Evolutionary conservation across 2,888 invertebrate species (phyloP).

Genomic region (Drosophila quasianomalipes): DNA sequence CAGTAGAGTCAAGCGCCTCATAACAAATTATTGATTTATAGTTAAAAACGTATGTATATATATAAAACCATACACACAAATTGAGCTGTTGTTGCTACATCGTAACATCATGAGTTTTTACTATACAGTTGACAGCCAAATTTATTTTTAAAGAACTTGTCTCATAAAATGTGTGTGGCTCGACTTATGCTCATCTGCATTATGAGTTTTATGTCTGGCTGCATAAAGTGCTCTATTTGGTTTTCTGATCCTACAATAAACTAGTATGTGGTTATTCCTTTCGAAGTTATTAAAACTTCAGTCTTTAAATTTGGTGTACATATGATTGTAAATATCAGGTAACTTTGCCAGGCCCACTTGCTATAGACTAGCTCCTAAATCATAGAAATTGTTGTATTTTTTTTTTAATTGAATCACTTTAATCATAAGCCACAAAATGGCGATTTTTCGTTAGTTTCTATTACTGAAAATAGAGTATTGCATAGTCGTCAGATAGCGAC

Average conservation of each 20-base stretch:
- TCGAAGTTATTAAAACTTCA: background rate
- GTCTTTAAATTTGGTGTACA: background rate
- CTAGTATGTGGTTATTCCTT: background rate
- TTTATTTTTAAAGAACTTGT: conserved; percentile 26
- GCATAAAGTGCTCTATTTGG: conserved; percentile 23
- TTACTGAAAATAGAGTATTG: background rate
- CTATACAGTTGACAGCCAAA: conserved; percentile 31
- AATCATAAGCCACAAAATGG: too few relatives aligned
- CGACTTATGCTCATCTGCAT: conserved; percentile 14
- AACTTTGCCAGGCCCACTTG: background rate
- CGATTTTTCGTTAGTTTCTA: background rate
- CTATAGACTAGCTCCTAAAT: background rate
- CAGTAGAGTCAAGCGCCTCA: conserved; percentile 55
- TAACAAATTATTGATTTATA: conserved; percentile 78
- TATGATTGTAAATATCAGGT: background rate
- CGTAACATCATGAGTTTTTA: conserved; percentile 13
- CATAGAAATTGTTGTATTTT: background rate
- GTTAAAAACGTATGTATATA: conserved; percentile 33
- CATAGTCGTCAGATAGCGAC: background rate
- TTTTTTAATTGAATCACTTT: background rate
- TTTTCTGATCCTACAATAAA: background rate
- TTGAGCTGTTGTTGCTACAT: conserved; percentile 38
- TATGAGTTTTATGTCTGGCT: conserved; percentile 32
- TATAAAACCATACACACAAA: conserved; percentile 44
- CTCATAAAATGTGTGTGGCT: conserved; percentile 40